Evolutionary conservation across 2,797 vertebrate genomes (phyloP).

Genomic region (Lepilemur ruficaudatus): DNA sequence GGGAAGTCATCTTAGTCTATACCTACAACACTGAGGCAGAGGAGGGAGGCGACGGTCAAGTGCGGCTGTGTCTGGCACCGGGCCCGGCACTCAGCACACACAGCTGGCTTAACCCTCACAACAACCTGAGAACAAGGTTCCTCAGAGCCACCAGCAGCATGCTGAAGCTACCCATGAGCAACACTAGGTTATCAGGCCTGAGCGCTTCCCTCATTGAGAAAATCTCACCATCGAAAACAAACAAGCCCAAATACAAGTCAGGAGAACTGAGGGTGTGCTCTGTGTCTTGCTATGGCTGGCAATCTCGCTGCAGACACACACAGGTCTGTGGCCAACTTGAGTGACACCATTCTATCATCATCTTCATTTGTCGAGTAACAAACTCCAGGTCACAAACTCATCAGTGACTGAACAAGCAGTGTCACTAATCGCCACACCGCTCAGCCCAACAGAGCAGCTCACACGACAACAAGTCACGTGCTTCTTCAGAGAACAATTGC

Average conservation of each 20-base stretch:
- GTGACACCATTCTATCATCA: accelerated
- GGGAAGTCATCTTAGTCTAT: neutral
- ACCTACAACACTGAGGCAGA: accelerated
- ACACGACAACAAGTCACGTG: neutral
- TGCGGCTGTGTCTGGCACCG: accelerated
- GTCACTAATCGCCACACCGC: too few species aligned
- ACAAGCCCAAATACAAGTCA: accelerated
- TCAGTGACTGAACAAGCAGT: accelerated
- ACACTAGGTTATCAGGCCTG: neutral
- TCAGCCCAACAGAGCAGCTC: neutral
- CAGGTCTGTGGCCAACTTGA: accelerated
- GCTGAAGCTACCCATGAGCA: too few species aligned
- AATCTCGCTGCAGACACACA: accelerated
- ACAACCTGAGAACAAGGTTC: neutral
- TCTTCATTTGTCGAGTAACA: neutral
- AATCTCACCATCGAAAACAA: neutral
- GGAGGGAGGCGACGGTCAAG: accelerated
- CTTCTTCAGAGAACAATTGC: too few species aligned
- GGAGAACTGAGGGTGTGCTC: neutral
- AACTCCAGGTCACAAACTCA: neutral
- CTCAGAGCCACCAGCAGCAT: neutral
- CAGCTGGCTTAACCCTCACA: accelerated
- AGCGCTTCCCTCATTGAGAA: neutral
- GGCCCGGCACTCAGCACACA: accelerated
- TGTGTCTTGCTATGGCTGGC: accelerated